phyloP scores from a whole-genome alignment of 1,140 invertebrate species.

The Steinernema khuongi region DNA sequence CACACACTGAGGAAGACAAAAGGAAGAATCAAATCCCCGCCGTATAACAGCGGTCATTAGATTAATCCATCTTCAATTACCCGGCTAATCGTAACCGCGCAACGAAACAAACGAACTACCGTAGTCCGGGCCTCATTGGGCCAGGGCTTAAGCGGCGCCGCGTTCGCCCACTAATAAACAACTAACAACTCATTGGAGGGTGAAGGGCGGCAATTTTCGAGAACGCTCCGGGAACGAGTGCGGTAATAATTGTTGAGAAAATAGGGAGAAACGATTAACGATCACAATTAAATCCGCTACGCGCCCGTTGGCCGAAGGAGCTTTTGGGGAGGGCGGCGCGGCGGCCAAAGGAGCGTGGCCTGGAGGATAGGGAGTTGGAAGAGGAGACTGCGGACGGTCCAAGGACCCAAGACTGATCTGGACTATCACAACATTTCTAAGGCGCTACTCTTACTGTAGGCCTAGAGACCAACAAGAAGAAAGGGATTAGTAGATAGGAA shows the following conservation, averaged over 20 bases:
- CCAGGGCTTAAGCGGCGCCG: background rate
- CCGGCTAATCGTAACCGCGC: background rate
- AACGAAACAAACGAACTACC: background rate
- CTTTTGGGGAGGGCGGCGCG: no score
- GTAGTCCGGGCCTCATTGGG: background rate
- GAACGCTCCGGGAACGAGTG: background rate
- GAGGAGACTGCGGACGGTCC: no score
- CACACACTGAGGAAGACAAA: background rate
- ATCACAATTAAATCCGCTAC: slow-evolving; percentile 11
- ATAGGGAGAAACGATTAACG: slow-evolving; percentile 16
- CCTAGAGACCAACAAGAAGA: no score
- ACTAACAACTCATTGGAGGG: slow-evolving; percentile 12
- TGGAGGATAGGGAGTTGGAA: no score
- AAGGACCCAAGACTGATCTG: no score
- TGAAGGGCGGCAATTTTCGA: slow-evolving; percentile 2
- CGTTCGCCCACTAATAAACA: slow-evolving; percentile 7
- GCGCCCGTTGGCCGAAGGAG: background rate
- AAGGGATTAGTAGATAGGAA: no score
- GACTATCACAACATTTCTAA: no score
- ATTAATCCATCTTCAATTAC: slow-evolving; percentile 6
- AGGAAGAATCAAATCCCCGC: background rate
- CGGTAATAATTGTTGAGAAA: slow-evolving; percentile 15
- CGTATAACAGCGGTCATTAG: background rate
- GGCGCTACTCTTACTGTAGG: no score
- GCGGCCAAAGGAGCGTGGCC: no score